Base-by-base conservation (phyloP, 2,888 invertebrate genomes). In the Eristalis tenax region DNA sequence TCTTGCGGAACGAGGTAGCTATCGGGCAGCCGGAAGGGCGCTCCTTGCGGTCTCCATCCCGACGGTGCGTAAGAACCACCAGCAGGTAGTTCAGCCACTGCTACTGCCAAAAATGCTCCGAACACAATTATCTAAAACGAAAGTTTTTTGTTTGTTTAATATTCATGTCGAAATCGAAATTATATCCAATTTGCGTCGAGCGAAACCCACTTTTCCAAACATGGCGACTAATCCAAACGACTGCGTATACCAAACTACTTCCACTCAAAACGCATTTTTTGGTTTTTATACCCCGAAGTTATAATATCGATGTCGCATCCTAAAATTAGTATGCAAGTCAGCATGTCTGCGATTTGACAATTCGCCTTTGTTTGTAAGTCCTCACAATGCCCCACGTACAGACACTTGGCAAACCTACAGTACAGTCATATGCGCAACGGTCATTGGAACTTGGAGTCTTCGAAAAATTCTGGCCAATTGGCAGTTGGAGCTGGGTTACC, bases 41-140 rank as follows among this genome's bases (percentile, higher is more conserved):
- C 90, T 15, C 91, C 92, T 28, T 90, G 89, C 13, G 94, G 93
- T 43, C 91, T 92, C 93, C 92, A 94, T 10, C 93, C 93, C 5
- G 93, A 89, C 2, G 93, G 90, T 1, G 92, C 91, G 89, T 94
- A 94, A 1, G 93, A 92, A 0, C 89, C 91, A 50, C 87, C 65
- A 15, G 78, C 64, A 13, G 91, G 90, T 4, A 90, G 74, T 79
- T 91, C 92, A 10, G 90, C 90, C 1, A 83, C 28, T 0, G 88
- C 81, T 8, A 83, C 18, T 2, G 64, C 84, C 26, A 90, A 40
- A 22, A 90, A 59, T 15, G 89, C 38, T 26, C 73, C 57, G 2
- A 90, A 38, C 61, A 89, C 68, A n/a, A 90, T 22, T 26, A 90
- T 26, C 91, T 91, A 61, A 43, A 88, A 38, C 0, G 15, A 15